Base-by-base conservation (phyloP, 1,140 invertebrate species). In the Metaphire vulgaris region DNA sequence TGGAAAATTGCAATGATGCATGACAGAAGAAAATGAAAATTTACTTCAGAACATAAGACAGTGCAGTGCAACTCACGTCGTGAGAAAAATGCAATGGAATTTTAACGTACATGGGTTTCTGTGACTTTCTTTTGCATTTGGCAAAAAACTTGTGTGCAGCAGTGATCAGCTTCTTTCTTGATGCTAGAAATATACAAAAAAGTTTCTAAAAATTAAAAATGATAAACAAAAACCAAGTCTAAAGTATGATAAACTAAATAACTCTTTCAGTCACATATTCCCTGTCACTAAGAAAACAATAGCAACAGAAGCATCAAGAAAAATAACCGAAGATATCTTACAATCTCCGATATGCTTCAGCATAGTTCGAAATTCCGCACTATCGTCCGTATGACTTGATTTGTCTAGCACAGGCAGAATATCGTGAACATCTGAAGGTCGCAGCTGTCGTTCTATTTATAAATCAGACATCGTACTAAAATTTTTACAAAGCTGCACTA, bases 261-360 rank as follows among this genome's bases (percentile, higher is more conserved):
- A n/a, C n/a, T n/a, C n/a, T n/a, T n/a, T n/a, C n/a, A n/a, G n/a
- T n/a, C n/a, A n/a, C n/a, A n/a, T n/a, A n/a, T n/a, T n/a, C n/a
- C n/a, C n/a, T n/a, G n/a, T n/a, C n/a, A n/a, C n/a, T n/a, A n/a
- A n/a, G n/a, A n/a, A n/a, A n/a, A n/a, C n/a, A n/a, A n/a, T n/a
- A n/a, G n/a, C n/a, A n/a, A n/a, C n/a, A n/a, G n/a, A n/a, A n/a
- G n/a, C n/a, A n/a, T n/a, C n/a, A n/a, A n/a, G n/a, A n/a, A n/a
- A n/a, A n/a, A n/a, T n/a, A n/a, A n/a, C n/a, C n/a, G n/a, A n/a
- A n/a, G n/a, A n/a, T n/a, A n/a, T 78, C 79, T 80, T 79, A 92
- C 91, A 86, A 90, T 93, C 93, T 30, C 93, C 92, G 93, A 94
- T 95, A 85, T 94, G 92, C 86, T 90, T 91, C 30, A 95, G 85